Evolutionary conservation across 2,888 invertebrate genomes (phyloP).

Genomic region (Hedychridium roseum): DNA sequence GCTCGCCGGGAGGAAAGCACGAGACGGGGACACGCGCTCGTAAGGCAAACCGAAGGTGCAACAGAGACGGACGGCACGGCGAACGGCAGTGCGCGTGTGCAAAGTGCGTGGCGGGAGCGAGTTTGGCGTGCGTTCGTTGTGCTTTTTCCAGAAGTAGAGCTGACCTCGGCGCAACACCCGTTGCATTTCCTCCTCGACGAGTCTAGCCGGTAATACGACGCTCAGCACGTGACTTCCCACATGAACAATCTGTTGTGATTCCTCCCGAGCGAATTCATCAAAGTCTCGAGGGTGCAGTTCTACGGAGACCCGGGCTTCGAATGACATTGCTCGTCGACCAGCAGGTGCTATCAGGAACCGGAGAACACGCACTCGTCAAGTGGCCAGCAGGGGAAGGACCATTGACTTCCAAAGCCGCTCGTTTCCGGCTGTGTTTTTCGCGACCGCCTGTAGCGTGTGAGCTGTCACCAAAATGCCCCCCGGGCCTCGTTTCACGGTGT

Average conservation of each 20-base stretch:
- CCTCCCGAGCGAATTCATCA: no score
- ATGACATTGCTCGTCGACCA: neutral
- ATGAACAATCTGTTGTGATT: no score
- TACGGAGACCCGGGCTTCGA: no score
- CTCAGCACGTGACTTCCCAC: no score
- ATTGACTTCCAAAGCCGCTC: conserved; percentile 37
- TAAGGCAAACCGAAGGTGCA: conserved; percentile 4
- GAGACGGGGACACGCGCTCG: conserved; percentile 7
- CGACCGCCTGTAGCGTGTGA: conserved; percentile 14
- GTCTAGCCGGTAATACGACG: no score
- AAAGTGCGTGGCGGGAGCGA: conserved; percentile 22
- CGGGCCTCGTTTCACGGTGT: neutral
- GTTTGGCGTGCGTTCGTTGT: conserved; percentile 11
- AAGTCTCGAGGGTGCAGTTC: no score
- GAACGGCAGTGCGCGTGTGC: conserved; percentile 27
- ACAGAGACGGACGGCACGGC: conserved; percentile 3
- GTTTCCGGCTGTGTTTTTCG: conserved; percentile 29
- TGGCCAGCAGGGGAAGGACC: conserved; percentile 26
- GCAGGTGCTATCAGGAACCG: neutral
- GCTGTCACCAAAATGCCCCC: neutral
- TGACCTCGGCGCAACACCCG: neutral
- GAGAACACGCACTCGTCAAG: conserved; percentile 3
- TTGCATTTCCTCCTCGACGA: no score
- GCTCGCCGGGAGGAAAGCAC: no score
- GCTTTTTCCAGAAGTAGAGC: conserved; percentile 9